Conservation (phyloP, 1,140 invertebrate species). For the Drosophila bocqueti region DNA sequence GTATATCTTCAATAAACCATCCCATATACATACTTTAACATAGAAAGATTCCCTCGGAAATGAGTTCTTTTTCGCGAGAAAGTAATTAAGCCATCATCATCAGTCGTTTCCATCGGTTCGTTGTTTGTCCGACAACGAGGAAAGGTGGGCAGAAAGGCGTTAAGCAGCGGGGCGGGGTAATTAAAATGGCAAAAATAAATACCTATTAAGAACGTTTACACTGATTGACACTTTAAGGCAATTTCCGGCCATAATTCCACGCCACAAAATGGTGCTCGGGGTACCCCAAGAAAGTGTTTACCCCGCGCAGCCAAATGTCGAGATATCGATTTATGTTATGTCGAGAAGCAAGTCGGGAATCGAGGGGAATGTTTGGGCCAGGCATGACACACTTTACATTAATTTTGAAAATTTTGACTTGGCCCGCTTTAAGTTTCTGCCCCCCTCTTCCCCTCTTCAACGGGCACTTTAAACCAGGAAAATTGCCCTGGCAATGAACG, state of each 20-base stretch:
- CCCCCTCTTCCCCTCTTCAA: not conserved
- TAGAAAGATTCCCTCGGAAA: constrained; percentile 33
- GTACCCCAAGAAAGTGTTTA: constrained; percentile 45
- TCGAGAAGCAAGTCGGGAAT: constrained; percentile 1
- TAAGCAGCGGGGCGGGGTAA: constrained; percentile 41
- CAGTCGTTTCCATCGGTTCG: constrained; percentile 43
- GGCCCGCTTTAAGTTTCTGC: constrained; percentile 25
- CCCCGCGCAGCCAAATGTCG: constrained; percentile 50
- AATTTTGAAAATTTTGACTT: constrained; percentile 35
- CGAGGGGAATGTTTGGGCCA: constrained; percentile 32
- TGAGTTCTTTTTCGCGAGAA: constrained; percentile 47
- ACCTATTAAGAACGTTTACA: constrained; percentile 60
- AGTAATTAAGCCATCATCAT: constrained; percentile 48
- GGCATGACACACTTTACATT: constrained; percentile 49
- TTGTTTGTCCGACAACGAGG: constrained; percentile 26
- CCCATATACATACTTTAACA: not conserved
- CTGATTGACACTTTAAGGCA: constrained; percentile 63
- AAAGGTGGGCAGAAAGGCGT: constrained; percentile 7
- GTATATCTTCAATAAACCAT: constrained; percentile 15
- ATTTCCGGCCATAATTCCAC: constrained; percentile 60
- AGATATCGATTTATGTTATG: constrained; percentile 54
- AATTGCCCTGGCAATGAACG: constrained; percentile 12
- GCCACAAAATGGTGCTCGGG: constrained; percentile 45
- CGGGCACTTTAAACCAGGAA: constrained; percentile 23
- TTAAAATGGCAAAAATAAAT: constrained; percentile 65